Base-by-base conservation (phyloP, 2,797 vertebrate species). In the Coracias cyanogaster region DNA sequence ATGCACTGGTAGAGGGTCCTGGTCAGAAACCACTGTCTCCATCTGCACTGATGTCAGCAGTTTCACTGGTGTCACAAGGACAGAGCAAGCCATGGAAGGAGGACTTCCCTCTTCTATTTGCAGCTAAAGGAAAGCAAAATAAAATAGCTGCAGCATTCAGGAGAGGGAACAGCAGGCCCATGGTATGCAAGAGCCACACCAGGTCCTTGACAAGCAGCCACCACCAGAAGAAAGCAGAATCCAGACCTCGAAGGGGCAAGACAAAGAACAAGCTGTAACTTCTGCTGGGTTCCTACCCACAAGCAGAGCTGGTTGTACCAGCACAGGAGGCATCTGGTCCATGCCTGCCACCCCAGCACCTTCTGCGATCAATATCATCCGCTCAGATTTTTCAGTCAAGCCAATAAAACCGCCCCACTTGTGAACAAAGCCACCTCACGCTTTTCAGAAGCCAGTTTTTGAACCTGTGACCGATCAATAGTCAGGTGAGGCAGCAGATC, bases 151-250 rank as follows among this genome's bases (percentile, higher is more conserved):
- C 15, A 10, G 41, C 12, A 2, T 10, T 54, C 19, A 7, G 41
- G 67, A 78, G 55, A 54, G 25, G 10, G 29, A 41, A 52, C 41
- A 28, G 8, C 12, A 45, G 46, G 33, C 51, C 31, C 43, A 6
- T 0, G 0, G 51, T 0, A 3, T 22, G 8, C 33, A 11, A 28
- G 22, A 31, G 4, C 37, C 25, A 5, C 61, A 26, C 6, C 28
- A 8, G 2, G 2, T 18, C 76, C 82, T 58, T 65, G 33, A 8
- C 26, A 13, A 62, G 37, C 61, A 64, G 61, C 57, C 66, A 46
- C 64, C 51, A 33, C 55, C 21, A 29, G 29, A 5, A 54, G 35
- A 49, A 72, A 54, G 17, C 25, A 74, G 57, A 86, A 69, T 49
- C 33, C 51, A 31, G 58, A 58, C 18, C 67, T 72, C 28, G 33